Conservation (phyloP, 2,888 invertebrate species). For the Coenonympha arcania region DNA sequence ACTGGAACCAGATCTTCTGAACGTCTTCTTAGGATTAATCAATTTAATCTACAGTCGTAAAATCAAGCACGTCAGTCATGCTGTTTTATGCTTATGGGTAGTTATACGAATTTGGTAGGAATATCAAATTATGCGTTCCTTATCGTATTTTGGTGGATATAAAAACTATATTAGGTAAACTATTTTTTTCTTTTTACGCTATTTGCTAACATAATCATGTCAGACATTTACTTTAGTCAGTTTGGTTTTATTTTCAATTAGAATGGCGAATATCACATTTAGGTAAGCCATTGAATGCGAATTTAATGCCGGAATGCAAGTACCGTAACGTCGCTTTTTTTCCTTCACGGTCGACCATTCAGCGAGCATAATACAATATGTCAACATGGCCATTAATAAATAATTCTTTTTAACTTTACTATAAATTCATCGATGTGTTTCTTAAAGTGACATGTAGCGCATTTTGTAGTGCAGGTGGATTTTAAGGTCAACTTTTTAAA, state of each 20-base stretch:
- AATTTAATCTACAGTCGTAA: constrained; percentile 45
- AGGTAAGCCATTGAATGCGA: constrained; percentile 1
- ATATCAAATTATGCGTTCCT: constrained; percentile 1
- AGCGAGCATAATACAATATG: constrained; percentile 15
- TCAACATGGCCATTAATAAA: constrained; percentile 16
- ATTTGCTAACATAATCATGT: constrained; percentile 2
- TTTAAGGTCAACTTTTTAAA: constrained; percentile 63
- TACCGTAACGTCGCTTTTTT: constrained; percentile 22
- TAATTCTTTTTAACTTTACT: constrained; percentile 14
- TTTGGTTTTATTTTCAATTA: not conserved
- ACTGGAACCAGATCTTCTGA: constrained; percentile 44
- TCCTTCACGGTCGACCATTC: constrained; percentile 16
- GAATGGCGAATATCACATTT: not conserved
- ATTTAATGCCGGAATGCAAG: constrained; percentile 14
- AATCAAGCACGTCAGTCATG: constrained; percentile 18
- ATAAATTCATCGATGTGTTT: constrained; percentile 35
- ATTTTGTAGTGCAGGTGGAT: constrained; percentile 51
- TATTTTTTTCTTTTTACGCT: constrained; percentile 2
- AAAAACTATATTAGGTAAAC: not conserved
- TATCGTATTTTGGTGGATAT: not conserved
- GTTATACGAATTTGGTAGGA: constrained; percentile 6
- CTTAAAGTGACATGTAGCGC: constrained; percentile 41
- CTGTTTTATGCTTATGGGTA: not conserved
- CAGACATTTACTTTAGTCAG: not conserved
- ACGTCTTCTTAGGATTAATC: constrained; percentile 42